phyloP scores from a whole-genome alignment of 2,113 vertebrate genomes.

The Ovibos moschatus region DNA sequence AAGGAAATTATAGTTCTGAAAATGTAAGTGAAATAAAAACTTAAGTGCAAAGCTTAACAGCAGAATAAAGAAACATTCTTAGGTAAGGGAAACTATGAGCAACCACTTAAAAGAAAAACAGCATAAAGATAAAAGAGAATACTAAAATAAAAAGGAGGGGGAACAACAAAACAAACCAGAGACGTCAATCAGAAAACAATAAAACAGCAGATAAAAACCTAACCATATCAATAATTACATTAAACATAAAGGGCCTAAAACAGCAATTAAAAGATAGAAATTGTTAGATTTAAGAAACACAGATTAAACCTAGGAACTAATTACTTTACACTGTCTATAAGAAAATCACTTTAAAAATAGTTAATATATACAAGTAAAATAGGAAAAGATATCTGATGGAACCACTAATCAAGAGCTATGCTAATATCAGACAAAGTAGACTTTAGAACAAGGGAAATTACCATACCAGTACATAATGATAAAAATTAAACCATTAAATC shows the following conservation, averaged over 20 bases:
- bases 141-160: background rate
- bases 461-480: background rate
- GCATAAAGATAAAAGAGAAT: background rate
- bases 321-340: background rate
- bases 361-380: background rate
- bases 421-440: background rate
- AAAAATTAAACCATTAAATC: background rate
- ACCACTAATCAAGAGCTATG: background rate
- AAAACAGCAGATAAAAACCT: background rate
- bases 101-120: background rate
- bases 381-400: background rate
- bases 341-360: background rate
- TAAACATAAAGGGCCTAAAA: background rate
- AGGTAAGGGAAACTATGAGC: background rate
- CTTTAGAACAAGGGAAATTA: background rate
- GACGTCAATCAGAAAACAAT: background rate
- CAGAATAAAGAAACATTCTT: background rate
- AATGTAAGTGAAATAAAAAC: background rate
- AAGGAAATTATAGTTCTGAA: background rate
- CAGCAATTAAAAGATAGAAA: background rate
- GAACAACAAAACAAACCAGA: background rate
- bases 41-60: background rate
- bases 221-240: background rate
- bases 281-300: background rate
- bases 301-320: background rate